Evolutionary conservation across 2,113 vertebrate genomes (phyloP), one percentile per base, ranked within the genome.

Genomic region (Dascyllus trimaculatus): DNA sequence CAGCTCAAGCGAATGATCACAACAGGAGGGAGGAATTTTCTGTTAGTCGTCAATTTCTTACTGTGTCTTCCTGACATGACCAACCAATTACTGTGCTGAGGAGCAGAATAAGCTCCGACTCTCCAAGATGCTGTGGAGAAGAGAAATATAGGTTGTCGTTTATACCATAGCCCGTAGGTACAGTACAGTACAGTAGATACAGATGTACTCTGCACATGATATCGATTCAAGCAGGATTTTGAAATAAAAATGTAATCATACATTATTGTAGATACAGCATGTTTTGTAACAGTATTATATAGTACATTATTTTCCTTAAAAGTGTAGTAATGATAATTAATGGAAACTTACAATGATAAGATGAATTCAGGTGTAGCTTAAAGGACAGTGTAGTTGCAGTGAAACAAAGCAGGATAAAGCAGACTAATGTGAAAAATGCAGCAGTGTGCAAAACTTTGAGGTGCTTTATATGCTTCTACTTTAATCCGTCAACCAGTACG

Each of bases 31-130:
- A 79, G 51, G 72, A 82, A 81, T 88, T 85, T 87, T 88, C 86
- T 85, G 66, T 74, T 78, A 80, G 69, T 79, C 58, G 73, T 91
- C 90, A 85, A 83, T 91, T 91, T 87, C 81, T 84, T 74, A 85
- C 79, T 73, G 74, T 52, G 91, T 80, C 85, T 85, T 84, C 82
- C 75, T 84, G 85, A 87, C 83, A 73, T 80, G 79, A 75, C 85
- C 84, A 45, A 77, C 87, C 91, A 93, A 92, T 93, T 92, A 92
- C 79, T 71, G 88, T 7, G 5, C 76, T 18, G 77, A 84, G 54
- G 46, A 85, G 79, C 56, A 80, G 79, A 82, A 70, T 65, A 38
- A 76, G 75, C 80, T 82, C 68, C 19, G 56, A 54, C 71, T 84
- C 53, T 52, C 17, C 40, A 38, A 62, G 49, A 53, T n/a, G 3